A percentile compares a stretch with the other conserved stretches of the same genome.
Evolutionary conservation across 2,113 vertebrate genomes (phyloP).

Genomic region (Sturnus vulgaris): DNA sequence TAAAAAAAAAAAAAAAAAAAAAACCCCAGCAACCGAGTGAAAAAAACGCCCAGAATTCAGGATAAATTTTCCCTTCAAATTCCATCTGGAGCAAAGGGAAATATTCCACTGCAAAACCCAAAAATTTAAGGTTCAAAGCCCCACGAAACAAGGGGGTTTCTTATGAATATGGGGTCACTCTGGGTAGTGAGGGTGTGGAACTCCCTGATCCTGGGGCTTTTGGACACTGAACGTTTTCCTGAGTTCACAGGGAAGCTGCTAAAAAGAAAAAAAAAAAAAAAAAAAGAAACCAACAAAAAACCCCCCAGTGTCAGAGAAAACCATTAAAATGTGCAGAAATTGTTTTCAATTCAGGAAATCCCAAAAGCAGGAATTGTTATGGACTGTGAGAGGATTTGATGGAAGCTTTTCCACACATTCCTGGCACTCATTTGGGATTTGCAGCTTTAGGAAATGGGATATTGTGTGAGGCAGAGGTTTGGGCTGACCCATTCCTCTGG

Average conservation of each 20-base stretch:
- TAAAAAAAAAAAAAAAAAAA: neutral
- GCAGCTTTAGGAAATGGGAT: constrained; percentile 30
- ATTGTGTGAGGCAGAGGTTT: neutral
- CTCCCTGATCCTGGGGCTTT: neutral
- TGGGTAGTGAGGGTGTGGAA: neutral
- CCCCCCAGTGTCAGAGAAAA: neutral
- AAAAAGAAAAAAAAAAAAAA: neutral
- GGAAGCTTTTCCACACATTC: neutral
- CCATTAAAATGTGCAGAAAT: neutral
- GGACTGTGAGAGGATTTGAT: neutral
- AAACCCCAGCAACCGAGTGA: neutral
- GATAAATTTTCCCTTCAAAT: neutral
- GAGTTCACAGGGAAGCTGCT: neutral
- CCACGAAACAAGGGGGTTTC: neutral
- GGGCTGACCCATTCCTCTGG: neutral
- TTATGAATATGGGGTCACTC: neutral
- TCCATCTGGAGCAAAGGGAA: neutral
- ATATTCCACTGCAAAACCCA: fast-evolving
- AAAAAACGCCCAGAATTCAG: fast-evolving
- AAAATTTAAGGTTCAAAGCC: neutral
- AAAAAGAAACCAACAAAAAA: no score
- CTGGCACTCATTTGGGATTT: neutral
- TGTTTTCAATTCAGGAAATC: neutral
- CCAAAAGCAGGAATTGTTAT: neutral
- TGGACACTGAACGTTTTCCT: neutral